phyloP scores from a whole-genome alignment of 2,113 vertebrate genomes.

The Thalassarche chlororhynchos region DNA sequence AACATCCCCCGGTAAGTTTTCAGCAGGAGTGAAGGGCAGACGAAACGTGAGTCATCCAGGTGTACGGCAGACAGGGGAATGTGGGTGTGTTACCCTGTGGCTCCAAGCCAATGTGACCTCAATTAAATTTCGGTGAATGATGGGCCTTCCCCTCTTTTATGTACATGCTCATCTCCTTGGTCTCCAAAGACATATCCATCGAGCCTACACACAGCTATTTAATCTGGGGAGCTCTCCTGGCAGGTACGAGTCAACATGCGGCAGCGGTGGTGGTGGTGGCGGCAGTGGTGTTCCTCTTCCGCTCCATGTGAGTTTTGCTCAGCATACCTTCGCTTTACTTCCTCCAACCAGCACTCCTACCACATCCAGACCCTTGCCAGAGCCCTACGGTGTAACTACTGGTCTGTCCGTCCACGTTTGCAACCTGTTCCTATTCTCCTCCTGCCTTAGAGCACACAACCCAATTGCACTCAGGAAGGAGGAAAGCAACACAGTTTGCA shows the following conservation, averaged over 20 bases:
- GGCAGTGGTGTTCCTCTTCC: background rate
- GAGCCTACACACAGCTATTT: background rate
- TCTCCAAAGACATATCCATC: background rate
- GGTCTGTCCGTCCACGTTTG: background rate
- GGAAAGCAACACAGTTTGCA: background rate
- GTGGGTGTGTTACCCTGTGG: constrained; percentile 38
- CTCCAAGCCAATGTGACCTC: constrained; percentile 38
- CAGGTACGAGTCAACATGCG: background rate
- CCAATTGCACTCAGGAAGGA: background rate
- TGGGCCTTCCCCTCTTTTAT: constrained; percentile 4
- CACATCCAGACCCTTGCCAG: background rate
- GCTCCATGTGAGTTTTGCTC: background rate
- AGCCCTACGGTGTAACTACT: background rate
- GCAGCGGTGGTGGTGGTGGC: rapidly evolving
- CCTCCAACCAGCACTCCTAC: background rate
- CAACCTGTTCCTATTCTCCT: background rate
- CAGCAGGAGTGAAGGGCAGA: background rate
- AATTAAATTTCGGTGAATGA: constrained; percentile 36
- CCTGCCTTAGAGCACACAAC: background rate
- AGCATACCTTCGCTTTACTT: background rate
- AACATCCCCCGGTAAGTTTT: background rate
- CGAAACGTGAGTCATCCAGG: background rate
- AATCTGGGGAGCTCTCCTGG: background rate
- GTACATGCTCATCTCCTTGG: background rate
- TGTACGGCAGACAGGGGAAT: background rate